These are phyloP conservation scores for Gila orcuttii DNA, from an alignment of 2,113 vertebrate genomes.

Conservation along the genomic window DNA sequence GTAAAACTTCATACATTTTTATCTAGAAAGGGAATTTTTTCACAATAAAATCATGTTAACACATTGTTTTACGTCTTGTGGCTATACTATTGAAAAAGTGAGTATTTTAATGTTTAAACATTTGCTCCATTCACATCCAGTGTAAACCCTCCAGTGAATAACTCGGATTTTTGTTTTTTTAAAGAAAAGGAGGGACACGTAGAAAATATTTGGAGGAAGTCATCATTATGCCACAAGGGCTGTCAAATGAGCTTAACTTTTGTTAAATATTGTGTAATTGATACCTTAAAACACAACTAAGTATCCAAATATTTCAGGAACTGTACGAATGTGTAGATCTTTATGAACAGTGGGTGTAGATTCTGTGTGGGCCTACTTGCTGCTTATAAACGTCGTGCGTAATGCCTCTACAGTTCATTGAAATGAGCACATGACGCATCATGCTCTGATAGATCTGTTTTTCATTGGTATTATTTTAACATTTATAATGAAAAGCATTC, in stretches of 20 bases:
- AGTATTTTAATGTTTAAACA: neutral
- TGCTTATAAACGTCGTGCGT: neutral
- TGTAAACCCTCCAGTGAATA: neutral
- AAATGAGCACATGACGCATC: neutral
- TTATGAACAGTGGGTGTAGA: neutral
- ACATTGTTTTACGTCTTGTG: neutral
- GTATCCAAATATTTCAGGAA: neutral
- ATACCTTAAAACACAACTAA: neutral
- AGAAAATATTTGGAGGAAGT: neutral
- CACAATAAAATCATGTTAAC: neutral
- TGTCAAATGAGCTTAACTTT: neutral
- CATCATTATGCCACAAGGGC: neutral
- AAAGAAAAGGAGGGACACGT: neutral
- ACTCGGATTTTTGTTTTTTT: neutral
- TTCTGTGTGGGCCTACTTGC: neutral
- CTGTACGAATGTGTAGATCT: neutral
- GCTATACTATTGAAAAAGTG: neutral
- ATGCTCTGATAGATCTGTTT: neutral
- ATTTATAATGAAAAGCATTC: neutral
- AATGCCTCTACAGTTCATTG: neutral
- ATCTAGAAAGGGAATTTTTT: neutral
- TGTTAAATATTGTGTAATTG: neutral
- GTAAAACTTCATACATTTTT: no score
- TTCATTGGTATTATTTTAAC: neutral
- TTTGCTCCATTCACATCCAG: neutral